A percentile compares a stretch with the other conserved stretches of the same genome.
Evolutionary conservation across 2,888 invertebrate species (phyloP).

Genomic region (Meloe dianella): DNA sequence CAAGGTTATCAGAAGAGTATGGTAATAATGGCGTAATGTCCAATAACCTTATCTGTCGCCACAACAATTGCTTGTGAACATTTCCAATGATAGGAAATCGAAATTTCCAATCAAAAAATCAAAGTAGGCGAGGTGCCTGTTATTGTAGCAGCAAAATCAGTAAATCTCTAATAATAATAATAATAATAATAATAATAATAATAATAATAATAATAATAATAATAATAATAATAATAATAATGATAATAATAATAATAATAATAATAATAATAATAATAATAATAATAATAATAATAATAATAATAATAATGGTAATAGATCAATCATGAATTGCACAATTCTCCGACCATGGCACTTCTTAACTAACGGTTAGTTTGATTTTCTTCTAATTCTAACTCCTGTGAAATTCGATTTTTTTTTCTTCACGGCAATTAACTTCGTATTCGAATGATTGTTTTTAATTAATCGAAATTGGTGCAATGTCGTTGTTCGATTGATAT

Average conservation of each 20-base stretch:
- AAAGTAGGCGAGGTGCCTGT: background rate
- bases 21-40: slow-evolving; percentile 9
- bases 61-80: background rate
- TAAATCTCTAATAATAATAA: background rate
- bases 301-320: background rate
- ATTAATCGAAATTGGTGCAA: background rate
- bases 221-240: background rate
- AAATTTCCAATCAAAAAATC: background rate
- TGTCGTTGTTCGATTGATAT: background rate
- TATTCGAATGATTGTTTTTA: too few relatives aligned
- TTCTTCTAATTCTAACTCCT: background rate
- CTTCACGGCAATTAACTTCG: too few relatives aligned
- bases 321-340: background rate
- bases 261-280: background rate
- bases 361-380: background rate
- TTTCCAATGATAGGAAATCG: background rate
- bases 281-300: background rate
- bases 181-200: too few relatives aligned
- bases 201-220: background rate
- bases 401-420: background rate
- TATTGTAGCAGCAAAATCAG: background rate
- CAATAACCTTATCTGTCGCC: slow-evolving; percentile 9
- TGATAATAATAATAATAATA: background rate
- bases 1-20: slow-evolving; percentile 3
- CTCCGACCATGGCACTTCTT: background rate